Conservation (phyloP, 2,113 vertebrate species). For the Hippoglossus stenolepis region DNA sequence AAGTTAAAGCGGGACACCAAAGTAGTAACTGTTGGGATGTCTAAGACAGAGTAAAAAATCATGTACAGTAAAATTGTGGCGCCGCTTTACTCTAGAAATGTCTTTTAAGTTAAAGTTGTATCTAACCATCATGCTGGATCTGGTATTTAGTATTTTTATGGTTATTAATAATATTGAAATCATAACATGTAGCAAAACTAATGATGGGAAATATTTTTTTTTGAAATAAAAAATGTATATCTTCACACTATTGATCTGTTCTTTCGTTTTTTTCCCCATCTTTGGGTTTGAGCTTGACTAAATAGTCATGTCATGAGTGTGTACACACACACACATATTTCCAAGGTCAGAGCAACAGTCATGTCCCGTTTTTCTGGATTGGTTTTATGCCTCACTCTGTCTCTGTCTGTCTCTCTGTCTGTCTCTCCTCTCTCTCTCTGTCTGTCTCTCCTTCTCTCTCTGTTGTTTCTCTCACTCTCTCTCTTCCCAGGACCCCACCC, state of each 20-base stretch:
- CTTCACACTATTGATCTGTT: background rate
- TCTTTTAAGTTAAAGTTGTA: no score
- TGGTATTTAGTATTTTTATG: no score
- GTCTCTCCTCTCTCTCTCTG: background rate
- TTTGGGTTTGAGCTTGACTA: background rate
- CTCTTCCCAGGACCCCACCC: conserved; percentile 35
- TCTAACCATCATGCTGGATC: no score
- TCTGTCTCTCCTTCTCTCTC: background rate
- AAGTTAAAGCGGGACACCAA: no score
- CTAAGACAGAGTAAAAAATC: no score
- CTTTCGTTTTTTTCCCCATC: background rate
- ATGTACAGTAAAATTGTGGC: no score
- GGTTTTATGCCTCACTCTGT: conserved; percentile 5
- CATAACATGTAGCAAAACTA: no score
- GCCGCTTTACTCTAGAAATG: no score
- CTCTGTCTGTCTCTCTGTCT: conserved; percentile 3
- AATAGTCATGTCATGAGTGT: background rate
- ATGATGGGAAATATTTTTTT: no score
- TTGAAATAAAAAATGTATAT: no score
- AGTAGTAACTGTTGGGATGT: no score
- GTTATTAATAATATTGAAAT: no score
- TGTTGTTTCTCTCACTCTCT: background rate
- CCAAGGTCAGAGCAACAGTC: conserved; percentile 31
- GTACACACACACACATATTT: background rate
- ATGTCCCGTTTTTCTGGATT: background rate